Evolutionary conservation across 1,140 invertebrate species (phyloP), one percentile per base, ranked within the genome.

Genomic region (Muscidifurax raptorellus): DNA sequence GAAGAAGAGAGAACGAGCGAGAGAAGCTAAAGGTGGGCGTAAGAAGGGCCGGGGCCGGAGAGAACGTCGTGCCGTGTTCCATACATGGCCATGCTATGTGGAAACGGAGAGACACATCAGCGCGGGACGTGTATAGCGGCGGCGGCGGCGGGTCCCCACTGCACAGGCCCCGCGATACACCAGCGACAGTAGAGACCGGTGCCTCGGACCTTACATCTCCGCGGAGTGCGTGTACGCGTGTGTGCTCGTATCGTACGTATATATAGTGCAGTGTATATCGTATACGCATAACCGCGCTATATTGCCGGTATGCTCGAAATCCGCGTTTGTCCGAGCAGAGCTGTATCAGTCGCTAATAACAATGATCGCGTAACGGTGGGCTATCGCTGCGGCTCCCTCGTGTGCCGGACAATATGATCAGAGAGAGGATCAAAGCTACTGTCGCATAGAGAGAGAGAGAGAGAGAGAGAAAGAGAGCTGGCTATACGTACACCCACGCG

Each of bases 61-160:
- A 88, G 88, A 87, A 86, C 86, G 88, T 88, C 88, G 88, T 89
- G 89, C 86, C 85, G 89, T 90, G 92, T 92, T 89, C 92, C 92
- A 92, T 93, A 93, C 90, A 93, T 92, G 92, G 92, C 89, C 91
- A 93, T 93, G 91, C 90, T 92, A 93, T 93, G 92, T 92, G 90
- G 91, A 91, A 91, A 91, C 89, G 76, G 88, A 91, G 89, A 90
- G 90, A 91, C 85, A 89, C 87, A 86, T 87, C 88, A 84, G 86
- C 87, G 88, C 88, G 89, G 86, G 87, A 88, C 36, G 9, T 40
- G 36, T 40, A 9, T 2, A 5, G 32, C 32, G 32, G 32, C 86
- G 86, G 75, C 85, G 82, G 72, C 84, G 83, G 83, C 25, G 27
- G 87, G 88, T 88, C 90, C 87, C 90, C 87, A 88, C 86, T 79